phyloP scores from a whole-genome alignment of 1,140 invertebrate genomes.

The Alviniconcha marisindica region DNA sequence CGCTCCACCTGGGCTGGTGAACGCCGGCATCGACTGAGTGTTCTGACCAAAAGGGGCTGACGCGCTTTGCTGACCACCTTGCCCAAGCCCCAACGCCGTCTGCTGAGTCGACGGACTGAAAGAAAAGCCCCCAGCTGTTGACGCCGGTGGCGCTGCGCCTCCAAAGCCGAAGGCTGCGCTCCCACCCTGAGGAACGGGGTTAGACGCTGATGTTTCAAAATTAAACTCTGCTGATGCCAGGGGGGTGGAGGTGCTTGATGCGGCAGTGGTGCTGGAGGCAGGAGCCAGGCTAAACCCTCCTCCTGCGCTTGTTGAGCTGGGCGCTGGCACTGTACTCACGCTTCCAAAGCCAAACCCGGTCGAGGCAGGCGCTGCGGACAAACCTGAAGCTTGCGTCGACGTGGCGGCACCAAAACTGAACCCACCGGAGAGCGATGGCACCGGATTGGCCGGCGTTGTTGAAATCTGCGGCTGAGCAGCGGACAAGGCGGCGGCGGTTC shows the following conservation, averaged over 20 bases:
- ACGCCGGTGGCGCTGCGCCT: neutral
- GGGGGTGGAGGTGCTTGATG: neutral
- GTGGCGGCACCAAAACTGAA: constrained; percentile 18
- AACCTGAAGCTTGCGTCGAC: neutral
- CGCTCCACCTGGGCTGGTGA: too few species aligned
- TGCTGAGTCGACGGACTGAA: neutral
- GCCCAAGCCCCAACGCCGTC: neutral
- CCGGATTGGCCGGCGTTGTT: neutral
- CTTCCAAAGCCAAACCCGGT: neutral
- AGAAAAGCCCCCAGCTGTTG: neutral
- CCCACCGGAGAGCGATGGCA: neutral
- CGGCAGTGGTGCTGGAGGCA: neutral
- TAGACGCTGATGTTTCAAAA: neutral
- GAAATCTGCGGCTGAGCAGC: neutral
- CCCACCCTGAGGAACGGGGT: neutral
- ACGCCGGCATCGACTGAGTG: neutral
- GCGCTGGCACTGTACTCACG: neutral
- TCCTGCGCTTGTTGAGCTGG: neutral
- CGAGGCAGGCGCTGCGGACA: neutral
- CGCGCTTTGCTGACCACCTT: neutral
- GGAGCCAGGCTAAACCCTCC: neutral
- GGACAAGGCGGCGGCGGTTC: neutral
- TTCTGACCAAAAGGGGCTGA: neutral
- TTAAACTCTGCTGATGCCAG: neutral
- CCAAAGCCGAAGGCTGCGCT: too few species aligned